Evolutionary conservation across 2,797 vertebrate genomes (phyloP).

Genomic region (Paratrypauchen microcephalus): DNA sequence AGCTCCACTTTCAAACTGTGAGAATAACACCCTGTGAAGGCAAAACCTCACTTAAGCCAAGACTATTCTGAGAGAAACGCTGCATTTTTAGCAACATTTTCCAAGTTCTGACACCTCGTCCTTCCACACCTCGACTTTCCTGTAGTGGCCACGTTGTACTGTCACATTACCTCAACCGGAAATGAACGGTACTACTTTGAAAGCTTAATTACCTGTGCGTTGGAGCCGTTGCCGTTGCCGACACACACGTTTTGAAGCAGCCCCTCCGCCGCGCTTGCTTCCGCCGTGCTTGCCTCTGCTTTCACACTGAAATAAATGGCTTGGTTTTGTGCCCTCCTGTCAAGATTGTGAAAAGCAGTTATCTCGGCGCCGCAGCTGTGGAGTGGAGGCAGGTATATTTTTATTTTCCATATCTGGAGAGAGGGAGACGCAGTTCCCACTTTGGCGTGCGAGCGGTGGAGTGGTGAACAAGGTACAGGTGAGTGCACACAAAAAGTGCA

Average conservation of each 20-base stretch:
- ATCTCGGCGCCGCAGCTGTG: slow-evolving; percentile 56
- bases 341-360: slow-evolving; percentile 40
- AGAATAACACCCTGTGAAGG: neutral
- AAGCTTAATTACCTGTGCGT: neutral
- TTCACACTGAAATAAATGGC: slow-evolving; percentile 42
- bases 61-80: neutral
- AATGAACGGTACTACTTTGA: neutral
- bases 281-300: neutral
- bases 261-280: neutral
- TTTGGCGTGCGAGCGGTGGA: slow-evolving; percentile 25
- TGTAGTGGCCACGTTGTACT: too few relatives aligned
- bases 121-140: neutral
- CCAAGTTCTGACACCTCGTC: neutral
- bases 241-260: neutral
- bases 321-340: slow-evolving; percentile 24
- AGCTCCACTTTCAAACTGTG: neutral
- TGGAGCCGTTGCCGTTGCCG: neutral
- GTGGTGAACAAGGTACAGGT: slow-evolving; percentile 21
- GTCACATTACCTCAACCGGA: neutral
- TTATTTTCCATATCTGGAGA: slow-evolving; percentile 44
- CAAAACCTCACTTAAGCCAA: neutral
- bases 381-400: slow-evolving; percentile 42
- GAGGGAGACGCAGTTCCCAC: slow-evolving; percentile 35
- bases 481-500: slow-evolving; percentile 14
- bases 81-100: neutral